phyloP scores from a whole-genome alignment of 1,140 invertebrate genomes.

The Pseudomyrmex pallidus region DNA sequence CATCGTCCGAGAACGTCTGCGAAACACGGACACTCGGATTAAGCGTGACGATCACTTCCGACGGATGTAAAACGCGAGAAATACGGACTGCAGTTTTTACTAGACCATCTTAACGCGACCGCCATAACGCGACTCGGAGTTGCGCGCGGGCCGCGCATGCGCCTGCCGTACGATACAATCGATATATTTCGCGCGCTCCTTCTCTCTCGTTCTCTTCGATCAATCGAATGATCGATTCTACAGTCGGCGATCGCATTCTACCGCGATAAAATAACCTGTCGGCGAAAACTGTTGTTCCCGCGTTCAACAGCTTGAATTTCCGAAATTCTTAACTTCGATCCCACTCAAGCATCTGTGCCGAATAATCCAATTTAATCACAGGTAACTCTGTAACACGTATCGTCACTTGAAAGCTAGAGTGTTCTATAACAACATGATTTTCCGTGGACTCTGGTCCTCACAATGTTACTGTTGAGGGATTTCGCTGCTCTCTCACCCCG shows the following conservation, averaged over 20 bases:
- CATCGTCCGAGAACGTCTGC: no score
- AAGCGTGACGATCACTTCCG: background rate
- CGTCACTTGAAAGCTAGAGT: constrained; percentile 38
- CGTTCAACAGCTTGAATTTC: background rate
- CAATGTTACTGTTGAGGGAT: background rate
- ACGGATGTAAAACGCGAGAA: background rate
- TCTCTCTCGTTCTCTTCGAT: no score
- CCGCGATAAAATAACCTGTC: background rate
- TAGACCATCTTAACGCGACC: background rate
- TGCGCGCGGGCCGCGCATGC: background rate
- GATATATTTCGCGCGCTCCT: no score
- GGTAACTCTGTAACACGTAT: background rate
- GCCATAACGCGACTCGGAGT: background rate
- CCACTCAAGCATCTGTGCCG: background rate
- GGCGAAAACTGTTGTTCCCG: background rate
- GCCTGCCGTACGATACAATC: no score
- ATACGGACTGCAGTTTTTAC: background rate
- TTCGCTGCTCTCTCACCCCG: background rate
- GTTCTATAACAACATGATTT: constrained; percentile 15
- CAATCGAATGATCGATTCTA: background rate
- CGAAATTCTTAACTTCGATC: background rate
- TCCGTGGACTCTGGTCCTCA: background rate
- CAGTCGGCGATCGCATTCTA: background rate
- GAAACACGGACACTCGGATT: background rate
- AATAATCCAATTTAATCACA: background rate